Conservation (phyloP, 2,797 vertebrate genomes). For the Etheostoma perlongum region DNA sequence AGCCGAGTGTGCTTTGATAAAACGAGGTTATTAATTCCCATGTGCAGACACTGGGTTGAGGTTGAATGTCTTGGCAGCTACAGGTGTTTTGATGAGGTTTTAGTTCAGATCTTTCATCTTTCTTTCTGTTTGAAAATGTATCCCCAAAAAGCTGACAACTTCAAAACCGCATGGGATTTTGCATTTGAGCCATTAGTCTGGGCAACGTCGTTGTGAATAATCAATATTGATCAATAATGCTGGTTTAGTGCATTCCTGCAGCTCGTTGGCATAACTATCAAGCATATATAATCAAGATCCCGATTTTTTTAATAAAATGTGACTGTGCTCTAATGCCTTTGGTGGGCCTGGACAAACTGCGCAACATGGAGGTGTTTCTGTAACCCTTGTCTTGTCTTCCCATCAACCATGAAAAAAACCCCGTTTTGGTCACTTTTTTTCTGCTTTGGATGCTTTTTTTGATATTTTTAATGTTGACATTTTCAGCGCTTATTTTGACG, state of each 20-base stretch:
- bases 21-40: neutral
- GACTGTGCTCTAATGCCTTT: too few relatives aligned
- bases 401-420: too few relatives aligned
- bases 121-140: neutral
- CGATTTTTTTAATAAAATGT: too few relatives aligned
- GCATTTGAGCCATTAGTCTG: neutral
- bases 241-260: conserved; percentile 1
- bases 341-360: too few relatives aligned
- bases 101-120: neutral
- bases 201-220: conserved; percentile 1
- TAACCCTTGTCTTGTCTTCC: too few relatives aligned
- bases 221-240: conserved; percentile 25
- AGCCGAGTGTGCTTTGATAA: neutral
- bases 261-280: neutral
- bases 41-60: conserved; percentile 4
- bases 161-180: neutral
- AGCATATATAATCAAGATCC: too few relatives aligned
- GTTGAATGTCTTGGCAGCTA: neutral
- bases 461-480: too few relatives aligned
- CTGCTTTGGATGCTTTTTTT: too few relatives aligned
- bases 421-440: too few relatives aligned
- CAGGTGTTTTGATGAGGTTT: neutral
- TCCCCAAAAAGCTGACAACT: neutral
- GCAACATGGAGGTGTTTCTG: too few relatives aligned
- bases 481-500: too few relatives aligned